Conservation (phyloP, 2,797 vertebrate genomes). For the Acipenser oxyrinchus region DNA sequence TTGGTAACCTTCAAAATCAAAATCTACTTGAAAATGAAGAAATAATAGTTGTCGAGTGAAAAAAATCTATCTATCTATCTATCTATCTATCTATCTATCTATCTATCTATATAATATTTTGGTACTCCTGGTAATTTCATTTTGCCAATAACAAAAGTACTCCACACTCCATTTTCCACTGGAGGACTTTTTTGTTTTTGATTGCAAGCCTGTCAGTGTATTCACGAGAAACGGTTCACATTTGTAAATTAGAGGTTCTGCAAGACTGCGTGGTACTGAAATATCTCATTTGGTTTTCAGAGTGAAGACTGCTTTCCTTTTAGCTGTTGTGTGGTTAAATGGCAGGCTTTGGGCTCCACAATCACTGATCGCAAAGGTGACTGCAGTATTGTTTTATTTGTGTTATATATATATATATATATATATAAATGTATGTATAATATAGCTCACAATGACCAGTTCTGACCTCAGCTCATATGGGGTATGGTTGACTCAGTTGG, state of each 20-base stretch:
- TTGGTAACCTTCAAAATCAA: no score
- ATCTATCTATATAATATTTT: background rate
- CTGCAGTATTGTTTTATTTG: conserved; percentile 47
- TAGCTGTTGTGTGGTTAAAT: conserved; percentile 35
- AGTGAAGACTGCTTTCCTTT: conserved; percentile 36
- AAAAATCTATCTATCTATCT: no score
- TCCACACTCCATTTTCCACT: background rate
- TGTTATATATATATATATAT: no score
- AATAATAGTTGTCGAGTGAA: no score
- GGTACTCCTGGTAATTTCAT: background rate
- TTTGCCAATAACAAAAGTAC: background rate
- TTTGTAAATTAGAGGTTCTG: conserved; percentile 47
- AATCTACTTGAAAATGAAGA: no score
- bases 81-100: no score
- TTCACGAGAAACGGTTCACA: conserved; percentile 45
- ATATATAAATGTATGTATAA: no score
- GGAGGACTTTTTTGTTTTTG: conserved; percentile 25
- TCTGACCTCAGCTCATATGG: no score
- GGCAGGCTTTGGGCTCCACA: conserved; percentile 44
- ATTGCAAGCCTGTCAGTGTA: conserved; percentile 36
- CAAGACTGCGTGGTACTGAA: conserved; percentile 43
- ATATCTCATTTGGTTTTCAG: conserved; percentile 53
- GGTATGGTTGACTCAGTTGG: no score
- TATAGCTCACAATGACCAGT: no score
- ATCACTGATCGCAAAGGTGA: conserved; percentile 43